A percentile compares a stretch with the other conserved stretches of the same genome.
These are phyloP conservation scores for Eulemur coronatus DNA, from an alignment of 2,797 vertebrate species.

Conservation along the genomic window DNA sequence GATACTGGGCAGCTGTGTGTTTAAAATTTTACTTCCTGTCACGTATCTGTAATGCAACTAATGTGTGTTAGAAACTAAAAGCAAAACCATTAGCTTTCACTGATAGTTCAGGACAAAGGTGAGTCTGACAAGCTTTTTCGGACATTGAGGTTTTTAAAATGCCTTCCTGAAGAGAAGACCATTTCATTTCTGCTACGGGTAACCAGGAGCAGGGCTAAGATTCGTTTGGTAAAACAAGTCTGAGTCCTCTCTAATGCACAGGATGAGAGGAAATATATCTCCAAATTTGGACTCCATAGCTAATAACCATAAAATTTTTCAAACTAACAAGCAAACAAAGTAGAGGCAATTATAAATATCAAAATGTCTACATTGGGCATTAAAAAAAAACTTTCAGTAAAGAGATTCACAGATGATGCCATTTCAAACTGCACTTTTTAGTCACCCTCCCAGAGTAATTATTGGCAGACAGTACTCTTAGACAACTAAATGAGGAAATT, in stretches of 20 bases:
- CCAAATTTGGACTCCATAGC: background rate
- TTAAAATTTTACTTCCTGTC: background rate
- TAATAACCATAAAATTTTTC: background rate
- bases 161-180: background rate
- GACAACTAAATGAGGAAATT: background rate
- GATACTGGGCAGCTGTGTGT: background rate
- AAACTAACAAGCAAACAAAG: background rate
- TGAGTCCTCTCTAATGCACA: background rate
- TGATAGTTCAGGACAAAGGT: background rate
- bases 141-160: background rate
- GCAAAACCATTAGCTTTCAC: background rate
- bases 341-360: background rate
- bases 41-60: background rate
- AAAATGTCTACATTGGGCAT: background rate
- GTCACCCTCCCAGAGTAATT: background rate
- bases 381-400: background rate
- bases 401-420: background rate
- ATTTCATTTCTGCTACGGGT: background rate
- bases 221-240: background rate
- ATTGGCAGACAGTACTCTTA: background rate
- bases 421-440: background rate
- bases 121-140: background rate
- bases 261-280: background rate
- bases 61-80: background rate
- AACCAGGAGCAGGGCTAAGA: background rate